A percentile compares a stretch with the other conserved stretches of the same genome.
These are phyloP conservation scores for Ectemnius cavifrons DNA, from an alignment of 2,888 invertebrate genomes.

Conservation along the genomic window DNA sequence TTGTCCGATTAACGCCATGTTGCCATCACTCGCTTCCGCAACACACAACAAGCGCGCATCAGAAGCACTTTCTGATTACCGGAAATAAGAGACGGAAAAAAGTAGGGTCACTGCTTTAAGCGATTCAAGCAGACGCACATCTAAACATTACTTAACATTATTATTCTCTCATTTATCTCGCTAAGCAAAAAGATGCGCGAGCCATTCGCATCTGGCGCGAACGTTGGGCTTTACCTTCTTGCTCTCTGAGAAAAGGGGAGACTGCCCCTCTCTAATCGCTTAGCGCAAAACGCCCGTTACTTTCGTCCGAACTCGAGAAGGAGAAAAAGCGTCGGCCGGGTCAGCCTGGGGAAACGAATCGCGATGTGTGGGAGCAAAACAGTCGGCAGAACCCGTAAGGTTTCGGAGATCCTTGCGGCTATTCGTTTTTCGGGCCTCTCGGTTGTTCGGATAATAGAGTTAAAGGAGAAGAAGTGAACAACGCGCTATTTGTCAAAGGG, in stretches of 20 bases:
- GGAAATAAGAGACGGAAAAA: too few relatives aligned
- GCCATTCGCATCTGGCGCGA: slow-evolving; percentile 15
- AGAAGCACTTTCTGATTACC: too few relatives aligned
- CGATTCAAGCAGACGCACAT: not conserved
- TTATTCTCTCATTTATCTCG: not conserved
- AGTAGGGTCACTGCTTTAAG: not conserved
- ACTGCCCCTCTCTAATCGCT: slow-evolving; percentile 38
- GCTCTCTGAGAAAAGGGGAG: slow-evolving; percentile 20
- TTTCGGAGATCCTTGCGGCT: not conserved
- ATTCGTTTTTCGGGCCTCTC: not conserved
- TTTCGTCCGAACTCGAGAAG: not conserved
- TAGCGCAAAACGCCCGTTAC: slow-evolving; percentile 11
- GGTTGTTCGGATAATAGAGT: too few relatives aligned
- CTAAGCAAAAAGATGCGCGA: slow-evolving; percentile 4
- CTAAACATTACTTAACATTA: not conserved
- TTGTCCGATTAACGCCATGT: too few relatives aligned
- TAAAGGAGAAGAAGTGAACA: not conserved
- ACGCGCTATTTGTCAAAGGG: not conserved
- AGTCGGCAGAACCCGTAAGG: slow-evolving; percentile 3
- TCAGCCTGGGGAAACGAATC: not conserved
- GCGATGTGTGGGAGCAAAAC: slow-evolving; percentile 3
- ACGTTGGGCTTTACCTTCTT: slow-evolving; percentile 25
- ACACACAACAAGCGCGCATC: too few relatives aligned
- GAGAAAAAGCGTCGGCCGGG: not conserved
- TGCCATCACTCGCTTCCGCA: too few relatives aligned